Base-by-base conservation (phyloP, 2,797 vertebrate genomes). In the Esox lucius region DNA sequence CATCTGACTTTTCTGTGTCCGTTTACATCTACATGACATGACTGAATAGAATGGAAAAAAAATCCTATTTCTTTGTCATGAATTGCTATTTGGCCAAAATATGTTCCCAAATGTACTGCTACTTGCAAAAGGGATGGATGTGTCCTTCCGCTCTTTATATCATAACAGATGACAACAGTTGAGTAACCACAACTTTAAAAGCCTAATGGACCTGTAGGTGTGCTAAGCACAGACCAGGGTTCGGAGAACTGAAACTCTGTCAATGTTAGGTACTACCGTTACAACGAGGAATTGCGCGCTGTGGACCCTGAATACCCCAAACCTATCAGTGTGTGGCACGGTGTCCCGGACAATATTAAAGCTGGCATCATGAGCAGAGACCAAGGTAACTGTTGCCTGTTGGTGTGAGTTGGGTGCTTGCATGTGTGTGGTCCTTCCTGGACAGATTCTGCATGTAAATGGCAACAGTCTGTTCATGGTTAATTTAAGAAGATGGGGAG, bases 341-440 rank as follows among this genome's bases (percentile, higher is more conserved):
- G 96, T 11, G 93, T 96, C 35, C 96, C 96, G 0, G 95, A 97
- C n/a, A 95, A 95, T 78, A 89, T 96, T 78, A 93, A 94, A 84
- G 88, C 94, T 22, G 93, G 95, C 7, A 96, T 97, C 87, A 96
- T 97, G 95, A 96, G 95, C 85, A 95, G 93, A 66, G 95, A 97
- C 61, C 96, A 96, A 92, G 95, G 96, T 98, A 92, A 88, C 68
- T 11, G 19, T 24, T 22, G 2, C 31, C 1, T 3, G 68, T 65
- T 26, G 6, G 49, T 72, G 62, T 31, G 62, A 33, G 46, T 19
- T 46, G 42, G 15, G 42, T 51, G 62, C 13, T 12, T 69, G 17
- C 16, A 24, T 4, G 33, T 17, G 33, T 39, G 8, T 5, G 17
- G 3, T 61, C 3, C 0, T 3, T 61, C 11, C 12, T 13, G 9